These are phyloP conservation scores for Ariolimax columbianus DNA, from an alignment of 2,888 invertebrate species.

Conservation along the genomic window DNA sequence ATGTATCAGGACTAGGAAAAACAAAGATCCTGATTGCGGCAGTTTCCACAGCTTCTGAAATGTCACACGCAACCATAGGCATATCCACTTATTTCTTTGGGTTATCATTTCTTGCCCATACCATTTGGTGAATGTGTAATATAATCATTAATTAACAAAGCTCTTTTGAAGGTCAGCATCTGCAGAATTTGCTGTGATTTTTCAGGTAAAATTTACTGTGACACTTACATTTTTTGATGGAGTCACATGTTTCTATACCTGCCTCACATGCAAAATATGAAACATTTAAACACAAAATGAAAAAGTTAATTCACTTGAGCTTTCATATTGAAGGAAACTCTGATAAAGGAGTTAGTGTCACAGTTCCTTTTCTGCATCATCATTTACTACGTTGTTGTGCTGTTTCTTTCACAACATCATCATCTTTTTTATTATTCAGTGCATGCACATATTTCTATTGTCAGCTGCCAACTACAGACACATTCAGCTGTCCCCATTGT, in stretches of 20 bases:
- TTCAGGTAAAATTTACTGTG: slow-evolving; percentile 15
- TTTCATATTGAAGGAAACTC: background rate
- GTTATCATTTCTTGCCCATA: background rate
- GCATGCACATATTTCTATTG: slow-evolving; percentile 6
- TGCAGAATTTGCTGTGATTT: background rate
- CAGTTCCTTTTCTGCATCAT: background rate
- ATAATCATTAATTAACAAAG: background rate
- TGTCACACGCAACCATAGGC: background rate
- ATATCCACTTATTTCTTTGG: background rate
- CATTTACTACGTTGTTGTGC: background rate
- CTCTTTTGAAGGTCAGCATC: background rate
- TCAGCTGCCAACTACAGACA: slow-evolving; percentile 20
- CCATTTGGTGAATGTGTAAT: background rate
- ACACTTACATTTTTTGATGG: background rate
- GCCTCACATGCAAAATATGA: background rate
- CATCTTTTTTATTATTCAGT: slow-evolving; percentile 20
- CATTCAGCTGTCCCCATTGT: background rate
- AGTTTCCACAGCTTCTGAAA: slow-evolving; percentile 15
- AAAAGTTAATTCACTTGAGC: background rate
- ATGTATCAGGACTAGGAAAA: slow-evolving; percentile 3
- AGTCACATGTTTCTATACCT: background rate
- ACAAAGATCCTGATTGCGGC: background rate
- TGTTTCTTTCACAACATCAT: background rate
- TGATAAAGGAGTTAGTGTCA: background rate
- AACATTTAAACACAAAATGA: background rate